Evolutionary conservation across 2,113 vertebrate species (phyloP).

Genomic region (Peromyscus polionotus): DNA sequence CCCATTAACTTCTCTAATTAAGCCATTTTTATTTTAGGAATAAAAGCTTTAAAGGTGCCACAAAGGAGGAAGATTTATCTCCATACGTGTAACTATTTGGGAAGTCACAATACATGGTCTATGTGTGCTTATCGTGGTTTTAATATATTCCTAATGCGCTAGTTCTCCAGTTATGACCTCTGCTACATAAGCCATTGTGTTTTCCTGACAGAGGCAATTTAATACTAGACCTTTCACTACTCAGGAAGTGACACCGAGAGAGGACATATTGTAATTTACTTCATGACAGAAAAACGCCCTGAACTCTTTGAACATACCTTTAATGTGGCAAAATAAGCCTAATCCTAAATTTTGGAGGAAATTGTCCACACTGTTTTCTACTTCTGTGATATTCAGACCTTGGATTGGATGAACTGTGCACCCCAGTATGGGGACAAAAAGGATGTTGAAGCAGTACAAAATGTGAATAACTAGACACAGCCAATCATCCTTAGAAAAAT

Average conservation of each 20-base stretch:
- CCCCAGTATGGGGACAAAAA: background rate
- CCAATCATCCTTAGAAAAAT: background rate
- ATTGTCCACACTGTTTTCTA: background rate
- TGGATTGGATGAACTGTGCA: background rate
- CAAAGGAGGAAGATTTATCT: background rate
- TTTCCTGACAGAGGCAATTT: background rate
- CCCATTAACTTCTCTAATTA: background rate
- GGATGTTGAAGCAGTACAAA: background rate
- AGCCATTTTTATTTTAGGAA: background rate
- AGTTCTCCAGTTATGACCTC: background rate
- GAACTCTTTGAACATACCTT: too few species aligned
- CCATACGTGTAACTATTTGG: background rate
- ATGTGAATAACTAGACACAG: background rate
- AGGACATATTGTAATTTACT: background rate
- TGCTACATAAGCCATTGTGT: background rate
- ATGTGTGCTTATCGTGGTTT: background rate
- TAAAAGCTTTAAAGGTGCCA: rapidly evolving
- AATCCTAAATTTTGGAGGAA: background rate
- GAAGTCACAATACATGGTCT: background rate
- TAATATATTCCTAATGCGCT: background rate
- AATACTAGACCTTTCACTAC: background rate
- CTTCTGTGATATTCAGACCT: background rate
- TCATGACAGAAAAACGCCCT: background rate
- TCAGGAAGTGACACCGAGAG: background rate
- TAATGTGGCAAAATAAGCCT: too few species aligned